These are phyloP conservation scores for Agrotis ipsilon DNA, from an alignment of 2,888 invertebrate genomes.

Conservation along the genomic window DNA sequence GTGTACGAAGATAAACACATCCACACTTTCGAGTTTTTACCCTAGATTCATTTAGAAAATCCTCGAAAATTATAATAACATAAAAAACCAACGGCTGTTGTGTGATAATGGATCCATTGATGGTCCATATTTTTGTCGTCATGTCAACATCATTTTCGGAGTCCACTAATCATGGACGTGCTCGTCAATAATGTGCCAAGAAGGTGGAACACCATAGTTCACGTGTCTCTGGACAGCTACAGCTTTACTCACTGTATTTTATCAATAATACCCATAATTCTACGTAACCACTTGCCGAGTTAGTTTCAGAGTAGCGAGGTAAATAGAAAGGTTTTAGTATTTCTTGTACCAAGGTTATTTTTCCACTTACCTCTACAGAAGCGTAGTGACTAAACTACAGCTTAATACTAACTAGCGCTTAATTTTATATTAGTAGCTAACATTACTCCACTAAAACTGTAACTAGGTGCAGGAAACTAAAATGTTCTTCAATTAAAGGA, in stretches of 20 bases:
- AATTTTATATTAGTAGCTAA: constrained; percentile 26
- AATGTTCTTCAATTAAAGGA: constrained; percentile 10
- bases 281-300: constrained; percentile 17
- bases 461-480: constrained; percentile 33
- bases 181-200: no score
- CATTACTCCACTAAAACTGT: constrained; percentile 15
- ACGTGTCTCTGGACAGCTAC: neutral
- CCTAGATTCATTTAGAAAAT: neutral
- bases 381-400: constrained; percentile 11
- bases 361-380: constrained; percentile 25
- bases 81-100: neutral
- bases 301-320: neutral
- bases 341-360: neutral
- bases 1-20: constrained; percentile 25
- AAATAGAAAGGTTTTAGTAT: constrained; percentile 21
- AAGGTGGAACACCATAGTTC: neutral
- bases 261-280: constrained; percentile 4
- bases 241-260: neutral
- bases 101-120: neutral
- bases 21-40: neutral
- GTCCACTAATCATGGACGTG: neutral
- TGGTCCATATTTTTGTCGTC: neutral
- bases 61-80: neutral
- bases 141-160: neutral
- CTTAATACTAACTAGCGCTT: constrained; percentile 27